Evolutionary conservation across 2,113 vertebrate species (phyloP).

Genomic region (Macheiramphus alcinus): DNA sequence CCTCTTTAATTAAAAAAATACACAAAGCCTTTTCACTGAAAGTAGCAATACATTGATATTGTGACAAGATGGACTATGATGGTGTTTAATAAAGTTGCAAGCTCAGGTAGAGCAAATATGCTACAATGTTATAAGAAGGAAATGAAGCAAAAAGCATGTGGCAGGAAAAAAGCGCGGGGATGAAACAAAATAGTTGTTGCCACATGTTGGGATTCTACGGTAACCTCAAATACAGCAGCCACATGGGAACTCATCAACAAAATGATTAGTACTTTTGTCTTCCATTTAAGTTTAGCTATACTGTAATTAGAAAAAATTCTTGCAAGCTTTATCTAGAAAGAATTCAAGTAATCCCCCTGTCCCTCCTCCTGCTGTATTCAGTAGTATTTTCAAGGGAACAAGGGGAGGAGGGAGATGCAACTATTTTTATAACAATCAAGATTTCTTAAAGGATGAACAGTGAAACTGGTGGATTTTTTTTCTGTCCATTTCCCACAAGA

Average conservation of each 20-base stretch:
- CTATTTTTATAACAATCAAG: neutral
- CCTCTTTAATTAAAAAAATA: neutral
- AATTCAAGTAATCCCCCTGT: neutral
- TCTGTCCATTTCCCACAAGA: neutral
- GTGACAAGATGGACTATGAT: neutral
- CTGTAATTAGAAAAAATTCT: neutral
- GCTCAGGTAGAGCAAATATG: neutral
- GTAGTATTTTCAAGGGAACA: neutral
- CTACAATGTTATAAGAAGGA: neutral
- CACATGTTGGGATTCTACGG: neutral
- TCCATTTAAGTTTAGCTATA: neutral
- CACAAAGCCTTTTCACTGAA: neutral
- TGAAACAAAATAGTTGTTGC: neutral
- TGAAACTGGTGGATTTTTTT: neutral
- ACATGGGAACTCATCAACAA: neutral
- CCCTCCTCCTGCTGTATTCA: neutral
- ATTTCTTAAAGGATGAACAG: neutral
- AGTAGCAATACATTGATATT: neutral
- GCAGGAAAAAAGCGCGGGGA: neutral
- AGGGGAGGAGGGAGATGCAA: neutral
- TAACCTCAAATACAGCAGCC: neutral
- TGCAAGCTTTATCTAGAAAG: neutral
- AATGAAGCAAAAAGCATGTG: neutral
- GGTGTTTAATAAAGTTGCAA: neutral
- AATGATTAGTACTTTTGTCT: neutral